Evolutionary conservation across 2,797 vertebrate species (phyloP), one percentile per base, ranked within the genome.

Genomic region (Falco columbarius): DNA sequence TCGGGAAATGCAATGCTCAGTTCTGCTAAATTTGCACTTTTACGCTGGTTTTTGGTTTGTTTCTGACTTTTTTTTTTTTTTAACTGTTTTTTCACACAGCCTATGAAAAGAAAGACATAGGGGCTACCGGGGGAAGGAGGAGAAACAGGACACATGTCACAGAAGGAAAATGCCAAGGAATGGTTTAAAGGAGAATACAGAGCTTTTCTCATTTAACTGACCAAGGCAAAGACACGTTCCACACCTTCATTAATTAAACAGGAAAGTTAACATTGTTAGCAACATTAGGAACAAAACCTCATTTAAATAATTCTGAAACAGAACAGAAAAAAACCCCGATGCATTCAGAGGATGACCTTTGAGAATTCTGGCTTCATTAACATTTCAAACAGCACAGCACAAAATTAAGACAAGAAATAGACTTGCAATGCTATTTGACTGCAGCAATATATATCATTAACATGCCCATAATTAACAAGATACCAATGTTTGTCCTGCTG

Each of bases 311-410:
- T 96, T 98, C 95, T 94, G 95, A 97, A 97, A 96, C 66, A 92
- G 94, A 97, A 95, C 51, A 94, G 74, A 42, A 91, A 74, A 91
- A 97, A 96, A 88, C 74, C 89, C 17, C 19, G 32, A 96, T 77
- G 59, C 82, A 96, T 98, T 97, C 97, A 94, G 94, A 97, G 93
- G 93, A 97, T 97, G 98, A 98, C 98, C 98, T 98, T 98, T 97
- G 96, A 98, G 98, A 98, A 98, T 97, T 98, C 95, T 94, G 85
- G 94, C 90, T 97, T 98, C 97, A 98, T 98, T 98, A 98, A 90
- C 76, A 90, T 97, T 98, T 97, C 97, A 95, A 96, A 97, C 92
- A 97, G 93, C 96, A 97, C 76, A 91, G 97, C 94, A 94, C 87
- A 97, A 98, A 98, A 97, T 96, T 97, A 98, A 97, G 96, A 92